A percentile compares a stretch with the other conserved stretches of the same genome.
phyloP scores from a whole-genome alignment of 2,888 invertebrate genomes.

The Acheta domesticus region DNA sequence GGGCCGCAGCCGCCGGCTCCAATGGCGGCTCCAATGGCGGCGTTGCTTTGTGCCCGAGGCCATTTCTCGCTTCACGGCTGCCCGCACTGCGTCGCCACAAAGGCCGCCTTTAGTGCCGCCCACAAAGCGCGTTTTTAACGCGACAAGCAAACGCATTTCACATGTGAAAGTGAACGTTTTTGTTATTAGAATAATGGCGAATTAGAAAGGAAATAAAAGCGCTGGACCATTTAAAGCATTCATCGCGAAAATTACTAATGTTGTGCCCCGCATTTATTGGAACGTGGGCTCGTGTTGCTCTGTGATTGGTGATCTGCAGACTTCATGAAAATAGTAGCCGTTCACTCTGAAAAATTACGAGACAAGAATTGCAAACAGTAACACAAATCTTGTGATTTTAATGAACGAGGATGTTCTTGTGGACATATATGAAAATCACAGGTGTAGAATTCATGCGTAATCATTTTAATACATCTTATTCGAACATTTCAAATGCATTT shows the following conservation, averaged over 20 bases:
- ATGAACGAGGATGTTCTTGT: no score
- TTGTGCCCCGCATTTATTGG: background rate
- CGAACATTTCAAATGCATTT: no score
- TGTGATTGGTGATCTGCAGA: background rate
- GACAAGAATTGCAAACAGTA: no score
- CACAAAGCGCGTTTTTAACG: background rate
- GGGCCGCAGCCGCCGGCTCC: no score
- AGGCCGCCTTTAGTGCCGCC: background rate
- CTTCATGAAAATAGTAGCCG: no score
- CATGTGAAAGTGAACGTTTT: background rate
- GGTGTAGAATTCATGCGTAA: no score
- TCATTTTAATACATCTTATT: no score
- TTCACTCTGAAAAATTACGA: no score
- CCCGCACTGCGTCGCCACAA: background rate
- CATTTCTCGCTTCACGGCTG: background rate
- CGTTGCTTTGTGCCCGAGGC: background rate
- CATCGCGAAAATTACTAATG: background rate
- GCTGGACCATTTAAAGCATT: background rate
- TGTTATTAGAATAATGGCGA: slow-evolving; percentile 18
- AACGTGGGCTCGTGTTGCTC: background rate
- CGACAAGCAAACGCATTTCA: background rate
- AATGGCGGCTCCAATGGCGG: no score
- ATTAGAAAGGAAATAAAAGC: background rate
- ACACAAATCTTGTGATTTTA: no score
- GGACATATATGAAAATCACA: no score